These are phyloP conservation scores for Pharmacophagus antenor DNA, from an alignment of 2,888 invertebrate genomes.

Conservation along the genomic window DNA sequence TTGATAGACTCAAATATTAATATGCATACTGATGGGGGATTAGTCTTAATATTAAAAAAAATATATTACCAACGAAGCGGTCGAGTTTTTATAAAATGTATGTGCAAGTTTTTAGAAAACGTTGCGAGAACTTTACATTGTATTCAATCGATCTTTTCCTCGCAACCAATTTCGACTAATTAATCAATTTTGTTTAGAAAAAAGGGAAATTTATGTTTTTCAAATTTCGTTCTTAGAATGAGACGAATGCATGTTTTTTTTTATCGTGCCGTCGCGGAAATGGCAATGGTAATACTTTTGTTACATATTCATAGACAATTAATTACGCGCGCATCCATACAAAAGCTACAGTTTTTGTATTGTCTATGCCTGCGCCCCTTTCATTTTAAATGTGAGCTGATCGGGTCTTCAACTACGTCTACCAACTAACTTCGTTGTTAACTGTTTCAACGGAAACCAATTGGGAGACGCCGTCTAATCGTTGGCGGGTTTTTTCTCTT, in stretches of 20 bases:
- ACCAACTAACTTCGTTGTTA: conserved; percentile 16
- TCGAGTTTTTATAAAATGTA: too few species aligned
- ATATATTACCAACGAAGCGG: too few species aligned
- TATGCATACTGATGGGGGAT: too few species aligned
- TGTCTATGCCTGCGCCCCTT: background rate
- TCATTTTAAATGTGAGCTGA: conserved; percentile 4
- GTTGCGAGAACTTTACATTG: too few species aligned
- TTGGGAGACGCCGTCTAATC: conserved; percentile 43
- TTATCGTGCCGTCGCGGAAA: background rate
- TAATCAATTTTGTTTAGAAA: background rate
- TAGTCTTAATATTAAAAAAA: too few species aligned
- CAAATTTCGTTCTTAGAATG: conserved; percentile 6
- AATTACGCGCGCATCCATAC: conserved; percentile 7
- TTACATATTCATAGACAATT: conserved; percentile 27
- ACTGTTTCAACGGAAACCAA: conserved; percentile 31
- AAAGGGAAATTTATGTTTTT: background rate
- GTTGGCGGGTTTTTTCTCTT: conserved; percentile 33
- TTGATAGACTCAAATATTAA: too few species aligned
- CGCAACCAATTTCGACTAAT: too few species aligned
- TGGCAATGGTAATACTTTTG: conserved; percentile 13
- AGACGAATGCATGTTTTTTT: conserved; percentile 2
- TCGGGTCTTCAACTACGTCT: conserved; percentile 7
- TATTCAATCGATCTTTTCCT: too few species aligned
- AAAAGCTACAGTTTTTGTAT: conserved; percentile 8
- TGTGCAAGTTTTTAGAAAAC: too few species aligned